phyloP scores from a whole-genome alignment of 2,888 invertebrate species.

The Calliopum simillimum region DNA sequence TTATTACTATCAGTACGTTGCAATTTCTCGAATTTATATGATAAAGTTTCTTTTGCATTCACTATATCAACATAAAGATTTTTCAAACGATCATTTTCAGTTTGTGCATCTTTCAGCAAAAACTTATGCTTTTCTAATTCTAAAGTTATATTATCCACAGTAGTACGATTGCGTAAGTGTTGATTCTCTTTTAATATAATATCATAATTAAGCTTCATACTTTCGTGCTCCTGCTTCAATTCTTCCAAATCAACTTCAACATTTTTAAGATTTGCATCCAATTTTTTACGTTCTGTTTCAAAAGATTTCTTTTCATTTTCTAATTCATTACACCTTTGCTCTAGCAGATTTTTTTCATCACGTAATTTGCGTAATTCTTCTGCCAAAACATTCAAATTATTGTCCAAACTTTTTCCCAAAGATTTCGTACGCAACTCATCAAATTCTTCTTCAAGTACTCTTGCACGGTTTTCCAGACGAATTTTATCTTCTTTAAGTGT shows the following conservation, averaged over 20 bases:
- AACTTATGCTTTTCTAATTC: constrained; percentile 70
- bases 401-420: constrained; percentile 30
- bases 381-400: constrained; percentile 41
- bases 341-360: constrained; percentile 60
- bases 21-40: constrained; percentile 71
- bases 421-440: constrained; percentile 58
- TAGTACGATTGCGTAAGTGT: constrained; percentile 47
- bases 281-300: constrained; percentile 68
- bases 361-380: constrained; percentile 59
- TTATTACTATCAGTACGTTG: constrained; percentile 69
- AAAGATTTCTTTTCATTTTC: constrained; percentile 58
- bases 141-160: constrained; percentile 50
- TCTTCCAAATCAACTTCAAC: constrained; percentile 69
- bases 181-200: constrained; percentile 56
- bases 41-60: constrained; percentile 72
- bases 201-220: constrained; percentile 55
- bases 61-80: constrained; percentile 72
- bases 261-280: constrained; percentile 68
- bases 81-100: constrained; percentile 71
- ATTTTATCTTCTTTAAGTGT: constrained; percentile 61
- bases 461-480: constrained; percentile 59
- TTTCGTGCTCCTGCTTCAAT: constrained; percentile 57
- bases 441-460: constrained; percentile 61
- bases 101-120: constrained; percentile 70
- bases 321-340: constrained; percentile 65